Conservation (phyloP, 2,888 invertebrate genomes). For the Villa cingulata region DNA sequence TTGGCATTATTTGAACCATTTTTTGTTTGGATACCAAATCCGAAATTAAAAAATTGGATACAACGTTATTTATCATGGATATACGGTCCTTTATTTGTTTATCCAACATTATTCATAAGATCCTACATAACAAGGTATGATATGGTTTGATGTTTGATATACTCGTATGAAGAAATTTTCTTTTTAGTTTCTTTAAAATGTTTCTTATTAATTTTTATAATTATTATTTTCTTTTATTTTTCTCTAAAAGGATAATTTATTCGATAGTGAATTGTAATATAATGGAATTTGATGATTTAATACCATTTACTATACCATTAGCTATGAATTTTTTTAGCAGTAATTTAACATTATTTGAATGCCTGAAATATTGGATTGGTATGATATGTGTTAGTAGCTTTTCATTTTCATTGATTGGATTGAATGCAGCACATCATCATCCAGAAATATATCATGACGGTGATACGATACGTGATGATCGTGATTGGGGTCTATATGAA, state of each 20-base stretch:
- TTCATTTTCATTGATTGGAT: slow-evolving; percentile 47
- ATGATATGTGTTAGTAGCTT: slow-evolving; percentile 44
- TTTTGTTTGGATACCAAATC: slow-evolving; percentile 47
- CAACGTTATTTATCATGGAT: slow-evolving; percentile 41
- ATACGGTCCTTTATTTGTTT: slow-evolving; percentile 35
- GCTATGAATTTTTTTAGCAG: slow-evolving; percentile 34
- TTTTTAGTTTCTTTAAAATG: background rate
- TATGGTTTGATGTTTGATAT: no score
- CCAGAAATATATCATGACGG: slow-evolving; percentile 68
- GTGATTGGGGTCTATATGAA: slow-evolving; percentile 69
- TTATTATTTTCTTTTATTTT: no score
- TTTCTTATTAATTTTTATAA: background rate
- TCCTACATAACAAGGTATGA: slow-evolving; percentile 27
- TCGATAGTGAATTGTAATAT: slow-evolving; percentile 24
- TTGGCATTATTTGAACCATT: slow-evolving; percentile 54
- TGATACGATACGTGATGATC: slow-evolving; percentile 41
- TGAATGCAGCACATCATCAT: slow-evolving; percentile 68
- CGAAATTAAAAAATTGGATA: slow-evolving; percentile 38
- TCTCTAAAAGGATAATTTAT: slow-evolving; percentile 24
- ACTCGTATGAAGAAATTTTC: background rate
- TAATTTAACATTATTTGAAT: slow-evolving; percentile 19
- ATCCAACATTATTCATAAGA: slow-evolving; percentile 22
- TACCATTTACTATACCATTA: slow-evolving; percentile 35
- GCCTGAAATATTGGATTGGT: slow-evolving; percentile 39
- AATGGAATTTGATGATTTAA: slow-evolving; percentile 33